phyloP scores from a whole-genome alignment of 2,797 vertebrate genomes.

The Mormyrops boulengeri region DNA sequence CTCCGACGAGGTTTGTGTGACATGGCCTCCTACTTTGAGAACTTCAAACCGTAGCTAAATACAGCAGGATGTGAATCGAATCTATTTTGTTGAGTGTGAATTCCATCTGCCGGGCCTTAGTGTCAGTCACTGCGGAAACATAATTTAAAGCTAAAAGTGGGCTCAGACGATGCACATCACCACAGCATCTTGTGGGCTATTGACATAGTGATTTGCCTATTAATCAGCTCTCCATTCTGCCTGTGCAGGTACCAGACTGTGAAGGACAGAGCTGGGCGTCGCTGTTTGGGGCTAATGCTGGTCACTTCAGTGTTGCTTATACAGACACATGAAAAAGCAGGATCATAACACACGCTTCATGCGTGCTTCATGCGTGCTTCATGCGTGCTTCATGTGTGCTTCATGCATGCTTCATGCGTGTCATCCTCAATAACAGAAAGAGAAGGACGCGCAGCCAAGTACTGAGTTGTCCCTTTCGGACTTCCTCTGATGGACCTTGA shows the following conservation, averaged over 20 bases:
- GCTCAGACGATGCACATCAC: background rate
- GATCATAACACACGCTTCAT: background rate
- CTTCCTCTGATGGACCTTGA: background rate
- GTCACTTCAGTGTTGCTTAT: background rate
- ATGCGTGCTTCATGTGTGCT: too few relatives aligned
- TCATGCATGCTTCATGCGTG: background rate
- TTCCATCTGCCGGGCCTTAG: background rate
- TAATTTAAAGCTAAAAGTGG: background rate
- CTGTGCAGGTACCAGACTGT: background rate
- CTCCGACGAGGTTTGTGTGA: too few relatives aligned
- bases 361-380: too few relatives aligned
- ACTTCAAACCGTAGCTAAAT: background rate
- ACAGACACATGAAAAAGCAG: background rate
- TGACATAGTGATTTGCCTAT: background rate
- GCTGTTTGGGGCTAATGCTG: background rate
- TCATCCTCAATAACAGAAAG: background rate
- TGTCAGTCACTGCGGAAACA: background rate
- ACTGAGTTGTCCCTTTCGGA: background rate
- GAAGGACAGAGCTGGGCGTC: background rate
- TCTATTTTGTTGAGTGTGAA: background rate
- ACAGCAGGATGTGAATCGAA: background rate
- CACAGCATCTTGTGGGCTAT: background rate
- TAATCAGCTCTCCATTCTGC: background rate
- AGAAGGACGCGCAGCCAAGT: background rate
- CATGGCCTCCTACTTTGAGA: background rate